A percentile compares a stretch with the other conserved stretches of the same genome.
Evolutionary conservation across 2,113 vertebrate species (phyloP).

Genomic region (Nesoenas mayeri): DNA sequence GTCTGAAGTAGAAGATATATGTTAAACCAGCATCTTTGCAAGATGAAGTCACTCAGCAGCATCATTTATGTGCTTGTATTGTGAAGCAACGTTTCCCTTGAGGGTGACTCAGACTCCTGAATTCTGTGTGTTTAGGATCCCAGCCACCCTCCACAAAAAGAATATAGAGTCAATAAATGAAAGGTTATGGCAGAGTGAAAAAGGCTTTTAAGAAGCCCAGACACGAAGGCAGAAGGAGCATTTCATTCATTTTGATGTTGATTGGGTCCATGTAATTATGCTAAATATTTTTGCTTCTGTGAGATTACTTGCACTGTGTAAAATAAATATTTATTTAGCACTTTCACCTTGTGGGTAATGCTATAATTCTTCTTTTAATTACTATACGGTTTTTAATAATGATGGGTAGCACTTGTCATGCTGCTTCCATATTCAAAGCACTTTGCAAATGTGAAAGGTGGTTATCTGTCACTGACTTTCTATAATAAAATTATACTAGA

Average conservation of each 20-base stretch:
- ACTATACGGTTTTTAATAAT: not conserved
- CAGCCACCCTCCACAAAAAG: not conserved
- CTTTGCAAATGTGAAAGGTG: not conserved
- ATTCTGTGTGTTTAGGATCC: not conserved
- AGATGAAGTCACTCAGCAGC: not conserved
- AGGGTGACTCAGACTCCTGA: not conserved
- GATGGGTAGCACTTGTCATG: not conserved
- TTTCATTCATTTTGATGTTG: not conserved
- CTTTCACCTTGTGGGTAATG: not conserved
- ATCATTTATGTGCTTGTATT: not conserved
- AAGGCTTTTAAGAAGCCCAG: not conserved
- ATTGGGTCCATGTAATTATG: not conserved
- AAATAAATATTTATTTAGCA: constrained; percentile 48
- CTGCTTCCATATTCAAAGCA: not conserved
- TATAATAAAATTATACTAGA: not conserved
- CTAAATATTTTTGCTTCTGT: not conserved
- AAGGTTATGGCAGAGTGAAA: not conserved
- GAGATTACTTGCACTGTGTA: not conserved
- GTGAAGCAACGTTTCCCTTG: not conserved
- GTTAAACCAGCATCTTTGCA: not conserved
- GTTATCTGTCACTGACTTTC: not conserved
- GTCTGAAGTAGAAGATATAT: not conserved
- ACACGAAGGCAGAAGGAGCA: not conserved
- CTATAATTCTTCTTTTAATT: constrained; percentile 41
- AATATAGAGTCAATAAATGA: not conserved